phyloP scores from a whole-genome alignment of 2,113 vertebrate species.

The Lycocorax pyrrhopterus region DNA sequence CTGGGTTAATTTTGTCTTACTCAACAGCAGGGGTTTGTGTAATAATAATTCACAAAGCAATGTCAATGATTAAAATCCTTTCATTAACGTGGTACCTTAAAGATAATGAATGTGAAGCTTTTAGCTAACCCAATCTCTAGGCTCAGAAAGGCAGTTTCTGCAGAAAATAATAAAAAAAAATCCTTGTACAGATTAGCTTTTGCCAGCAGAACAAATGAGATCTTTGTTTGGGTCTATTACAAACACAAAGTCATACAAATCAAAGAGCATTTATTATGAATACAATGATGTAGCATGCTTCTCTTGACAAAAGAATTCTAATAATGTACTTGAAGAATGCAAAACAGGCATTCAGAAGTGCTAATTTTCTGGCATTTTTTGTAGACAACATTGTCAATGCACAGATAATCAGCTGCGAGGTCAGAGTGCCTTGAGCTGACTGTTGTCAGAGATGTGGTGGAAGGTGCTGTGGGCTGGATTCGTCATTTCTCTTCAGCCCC shows the following conservation, averaged over 20 bases:
- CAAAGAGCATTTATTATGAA: constrained; percentile 71
- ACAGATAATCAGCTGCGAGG: constrained; percentile 49
- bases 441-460: constrained; percentile 13
- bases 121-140: constrained; percentile 68
- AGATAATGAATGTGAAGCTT: constrained; percentile 78
- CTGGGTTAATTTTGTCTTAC: constrained; percentile 82
- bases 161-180: constrained; percentile 43
- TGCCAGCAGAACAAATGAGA: constrained; percentile 60
- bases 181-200: constrained; percentile 57
- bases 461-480: constrained; percentile 11
- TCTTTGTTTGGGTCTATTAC: constrained; percentile 60
- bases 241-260: constrained; percentile 65
- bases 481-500: constrained; percentile 13
- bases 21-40: constrained; percentile 82
- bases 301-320: constrained; percentile 65
- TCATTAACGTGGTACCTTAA: constrained; percentile 82
- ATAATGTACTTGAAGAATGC: constrained; percentile 64
- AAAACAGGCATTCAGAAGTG: constrained; percentile 60
- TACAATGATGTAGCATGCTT: constrained; percentile 45
- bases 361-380: constrained; percentile 64
- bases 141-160: constrained; percentile 64
- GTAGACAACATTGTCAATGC: constrained; percentile 30
- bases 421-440: constrained; percentile 40
- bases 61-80: constrained; percentile 83
- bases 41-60: constrained; percentile 81